These are phyloP conservation scores for Heliornis fulica DNA, from an alignment of 2,113 vertebrate species.

Conservation along the genomic window DNA sequence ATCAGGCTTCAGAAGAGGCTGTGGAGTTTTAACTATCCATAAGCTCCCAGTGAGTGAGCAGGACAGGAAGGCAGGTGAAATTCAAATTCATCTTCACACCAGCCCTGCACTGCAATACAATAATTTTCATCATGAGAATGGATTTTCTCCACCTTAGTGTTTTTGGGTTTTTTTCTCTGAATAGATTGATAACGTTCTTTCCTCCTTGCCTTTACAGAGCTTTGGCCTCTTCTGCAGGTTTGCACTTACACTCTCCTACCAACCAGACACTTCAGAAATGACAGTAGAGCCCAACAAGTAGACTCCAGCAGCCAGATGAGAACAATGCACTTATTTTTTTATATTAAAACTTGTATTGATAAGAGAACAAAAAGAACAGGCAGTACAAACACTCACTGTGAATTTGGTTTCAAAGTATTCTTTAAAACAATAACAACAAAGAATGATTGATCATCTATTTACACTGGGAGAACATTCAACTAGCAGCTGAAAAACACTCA, in stretches of 20 bases:
- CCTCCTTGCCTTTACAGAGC: background rate
- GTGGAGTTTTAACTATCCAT: background rate
- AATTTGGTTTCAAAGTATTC: conserved; percentile 9
- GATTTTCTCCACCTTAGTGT: background rate
- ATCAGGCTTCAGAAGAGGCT: background rate
- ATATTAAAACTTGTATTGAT: conserved; percentile 5
- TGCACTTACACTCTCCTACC: background rate
- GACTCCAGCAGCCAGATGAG: background rate
- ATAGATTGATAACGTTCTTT: background rate
- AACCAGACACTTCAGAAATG: background rate
- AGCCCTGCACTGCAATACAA: background rate
- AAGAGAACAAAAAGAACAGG: conserved; percentile 47
- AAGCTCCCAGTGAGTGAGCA: background rate
- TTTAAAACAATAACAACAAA: conserved; percentile 41
- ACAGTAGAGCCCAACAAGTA: background rate
- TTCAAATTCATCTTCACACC: background rate
- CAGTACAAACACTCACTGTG: background rate
- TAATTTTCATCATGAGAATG: background rate
- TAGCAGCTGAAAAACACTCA: background rate
- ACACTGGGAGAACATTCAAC: background rate
- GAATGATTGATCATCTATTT: conserved; percentile 59
- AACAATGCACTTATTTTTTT: conserved; percentile 2
- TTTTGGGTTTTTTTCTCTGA: background rate
- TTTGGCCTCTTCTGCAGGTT: background rate
- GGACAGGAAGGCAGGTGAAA: background rate